phyloP scores from a whole-genome alignment of 2,888 invertebrate species.

The Hypsopygia costalis region DNA sequence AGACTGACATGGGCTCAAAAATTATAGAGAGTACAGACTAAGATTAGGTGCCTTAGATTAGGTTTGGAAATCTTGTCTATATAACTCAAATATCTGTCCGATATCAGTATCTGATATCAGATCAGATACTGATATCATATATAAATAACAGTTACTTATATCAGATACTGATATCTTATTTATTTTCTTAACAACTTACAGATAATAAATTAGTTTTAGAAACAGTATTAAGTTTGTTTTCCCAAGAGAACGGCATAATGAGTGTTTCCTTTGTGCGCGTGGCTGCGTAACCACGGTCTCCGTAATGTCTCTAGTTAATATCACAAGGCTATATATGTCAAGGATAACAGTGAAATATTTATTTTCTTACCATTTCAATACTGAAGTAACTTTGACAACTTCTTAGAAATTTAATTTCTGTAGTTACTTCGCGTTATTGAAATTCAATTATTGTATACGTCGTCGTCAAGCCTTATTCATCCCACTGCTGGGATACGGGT shows the following conservation, averaged over 20 bases:
- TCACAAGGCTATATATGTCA: conserved; percentile 18
- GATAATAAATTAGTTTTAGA: conserved; percentile 11
- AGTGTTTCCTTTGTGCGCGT: conserved; percentile 41
- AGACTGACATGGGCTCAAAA: too few species aligned
- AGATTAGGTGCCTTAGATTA: too few species aligned
- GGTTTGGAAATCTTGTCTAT: too few species aligned
- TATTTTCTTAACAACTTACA: conserved; percentile 10
- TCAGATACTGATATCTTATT: too few species aligned
- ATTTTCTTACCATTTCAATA: neutral
- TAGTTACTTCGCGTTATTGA: neutral
- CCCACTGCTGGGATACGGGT: too few species aligned
- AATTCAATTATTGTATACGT: too few species aligned
- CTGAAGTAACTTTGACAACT: neutral
- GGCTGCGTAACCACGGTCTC: conserved; percentile 24
- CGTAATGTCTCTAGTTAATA: conserved; percentile 46
- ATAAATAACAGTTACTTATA: too few species aligned
- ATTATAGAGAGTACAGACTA: too few species aligned
- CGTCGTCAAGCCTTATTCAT: too few species aligned
- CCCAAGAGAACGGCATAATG: conserved; percentile 39
- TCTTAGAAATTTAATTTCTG: neutral
- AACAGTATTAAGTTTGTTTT: conserved; percentile 38
- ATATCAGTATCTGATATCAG: too few species aligned
- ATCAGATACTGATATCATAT: too few species aligned
- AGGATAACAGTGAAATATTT: neutral
- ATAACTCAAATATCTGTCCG: too few species aligned